A percentile compares a stretch with the other conserved stretches of the same genome.
Conservation (phyloP, 2,888 invertebrate genomes). For the Caenorhabditis sp. region DNA sequence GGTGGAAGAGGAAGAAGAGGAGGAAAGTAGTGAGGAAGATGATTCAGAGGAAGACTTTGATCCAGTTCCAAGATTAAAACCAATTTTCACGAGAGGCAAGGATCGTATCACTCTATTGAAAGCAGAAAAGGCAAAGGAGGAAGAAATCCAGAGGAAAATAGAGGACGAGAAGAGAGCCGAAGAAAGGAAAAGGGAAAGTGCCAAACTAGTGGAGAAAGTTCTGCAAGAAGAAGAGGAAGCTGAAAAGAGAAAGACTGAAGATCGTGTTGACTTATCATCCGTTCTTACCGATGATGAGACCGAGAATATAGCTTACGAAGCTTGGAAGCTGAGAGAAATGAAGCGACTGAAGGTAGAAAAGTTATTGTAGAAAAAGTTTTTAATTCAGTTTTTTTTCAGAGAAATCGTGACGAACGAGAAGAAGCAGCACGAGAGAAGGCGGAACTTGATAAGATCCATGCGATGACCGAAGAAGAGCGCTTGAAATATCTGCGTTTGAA, state of each 20-base stretch:
- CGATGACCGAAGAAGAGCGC: conserved; percentile 97
- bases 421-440: conserved; percentile 78
- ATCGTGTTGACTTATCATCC: conserved; percentile 78
- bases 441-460: conserved; percentile 91
- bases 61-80: conserved; percentile 85
- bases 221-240: conserved; percentile 88
- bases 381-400: conserved; percentile 16
- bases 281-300: conserved; percentile 83
- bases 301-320: conserved; percentile 85
- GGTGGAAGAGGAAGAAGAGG: conserved; percentile 73
- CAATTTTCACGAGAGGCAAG: conserved; percentile 84
- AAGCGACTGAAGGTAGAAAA: conserved; percentile 95
- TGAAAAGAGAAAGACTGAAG: conserved; percentile 86
- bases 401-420: conserved; percentile 73
- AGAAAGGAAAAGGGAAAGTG: conserved; percentile 91
- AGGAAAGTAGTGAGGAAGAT: conserved; percentile 72
- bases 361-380: no score
- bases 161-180: conserved; percentile 92
- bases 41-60: conserved; percentile 84
- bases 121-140: conserved; percentile 92
- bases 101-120: conserved; percentile 97
- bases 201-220: conserved; percentile 87
- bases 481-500: conserved; percentile 92
- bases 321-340: conserved; percentile 97
- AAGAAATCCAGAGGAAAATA: conserved; percentile 90